These are phyloP conservation scores for Brachirus orientalis DNA, from an alignment of 2,113 vertebrate genomes.

Conservation along the genomic window DNA sequence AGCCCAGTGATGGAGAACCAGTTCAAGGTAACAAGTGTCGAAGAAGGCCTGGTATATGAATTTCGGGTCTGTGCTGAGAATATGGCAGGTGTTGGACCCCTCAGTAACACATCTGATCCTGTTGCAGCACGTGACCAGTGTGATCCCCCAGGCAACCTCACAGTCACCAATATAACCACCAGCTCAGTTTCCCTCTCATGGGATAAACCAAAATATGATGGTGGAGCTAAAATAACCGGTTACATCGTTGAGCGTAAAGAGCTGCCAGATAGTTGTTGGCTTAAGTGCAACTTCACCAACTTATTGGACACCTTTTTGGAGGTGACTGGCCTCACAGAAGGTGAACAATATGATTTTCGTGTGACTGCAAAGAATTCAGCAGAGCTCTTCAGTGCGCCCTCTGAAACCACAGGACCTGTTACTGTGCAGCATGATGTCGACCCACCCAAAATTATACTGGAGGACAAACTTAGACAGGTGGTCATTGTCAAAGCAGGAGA, in stretches of 20 bases:
- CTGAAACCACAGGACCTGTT: conserved; percentile 92
- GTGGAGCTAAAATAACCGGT: conserved; percentile 95
- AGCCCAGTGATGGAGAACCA: conserved; percentile 88
- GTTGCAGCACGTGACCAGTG: conserved; percentile 95
- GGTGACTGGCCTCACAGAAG: conserved; percentile 92
- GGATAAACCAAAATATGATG: conserved; percentile 94
- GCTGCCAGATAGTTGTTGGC: conserved; percentile 93
- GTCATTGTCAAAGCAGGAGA: conserved; percentile 95
- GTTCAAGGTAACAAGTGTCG: conserved; percentile 92
- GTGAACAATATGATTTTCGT: conserved; percentile 92
- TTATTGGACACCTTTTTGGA: conserved; percentile 94
- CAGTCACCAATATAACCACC: conserved; percentile 94
- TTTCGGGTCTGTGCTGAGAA: conserved; percentile 95
- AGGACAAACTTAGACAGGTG: conserved; percentile 90
- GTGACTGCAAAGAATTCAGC: conserved; percentile 95
- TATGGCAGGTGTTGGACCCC: conserved; percentile 94
- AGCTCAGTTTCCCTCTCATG: conserved; percentile 93
- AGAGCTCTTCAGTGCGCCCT: conserved; percentile 91
- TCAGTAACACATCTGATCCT: conserved; percentile 91
- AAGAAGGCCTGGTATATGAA: conserved; percentile 95
- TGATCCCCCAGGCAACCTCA: conserved; percentile 91
- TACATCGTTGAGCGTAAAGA: conserved; percentile 94
- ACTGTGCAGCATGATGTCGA: conserved; percentile 95
- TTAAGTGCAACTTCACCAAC: conserved; percentile 97
- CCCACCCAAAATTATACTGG: conserved; percentile 92